Conservation (phyloP, 2,797 vertebrate genomes). For the Semaprochilodus insignis region DNA sequence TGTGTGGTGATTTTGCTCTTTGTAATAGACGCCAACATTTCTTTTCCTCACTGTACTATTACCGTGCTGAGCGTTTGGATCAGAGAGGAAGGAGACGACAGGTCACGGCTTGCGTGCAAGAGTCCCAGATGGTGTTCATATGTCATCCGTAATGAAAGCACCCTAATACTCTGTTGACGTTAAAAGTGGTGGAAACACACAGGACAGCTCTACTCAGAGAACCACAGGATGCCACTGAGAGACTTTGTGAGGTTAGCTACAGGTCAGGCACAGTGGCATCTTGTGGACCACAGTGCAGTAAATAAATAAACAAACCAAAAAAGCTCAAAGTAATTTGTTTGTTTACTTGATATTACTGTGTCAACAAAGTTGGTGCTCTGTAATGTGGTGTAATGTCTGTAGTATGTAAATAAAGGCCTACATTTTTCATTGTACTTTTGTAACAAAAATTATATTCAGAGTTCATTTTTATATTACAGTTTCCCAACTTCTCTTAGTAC, state of each 20-base stretch:
- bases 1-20: constrained; percentile 62
- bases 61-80: constrained; percentile 14
- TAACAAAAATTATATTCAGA: neutral
- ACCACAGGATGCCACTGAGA: neutral
- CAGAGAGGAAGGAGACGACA: constrained; percentile 54
- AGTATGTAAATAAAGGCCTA: neutral
- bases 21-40: constrained; percentile 61
- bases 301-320: neutral
- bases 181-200: constrained; percentile 24
- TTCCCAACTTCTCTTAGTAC: neutral
- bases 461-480: neutral
- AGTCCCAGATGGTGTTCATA: constrained; percentile 39
- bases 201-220: neutral
- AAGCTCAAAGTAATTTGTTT: neutral
- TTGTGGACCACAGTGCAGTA: neutral
- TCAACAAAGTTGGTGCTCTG: neutral
- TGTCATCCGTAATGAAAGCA: constrained; percentile 29
- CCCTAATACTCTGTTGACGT: constrained; percentile 23
- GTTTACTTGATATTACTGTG: neutral
- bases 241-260: neutral
- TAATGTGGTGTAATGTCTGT: neutral
- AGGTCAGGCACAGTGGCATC: constrained; percentile 14
- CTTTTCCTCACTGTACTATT: constrained; percentile 28
- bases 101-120: constrained; percentile 7
- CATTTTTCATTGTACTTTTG: neutral